These are phyloP conservation scores for Chlamydotis undulata DNA, from an alignment of 2,113 vertebrate genomes.

Conservation along the genomic window DNA sequence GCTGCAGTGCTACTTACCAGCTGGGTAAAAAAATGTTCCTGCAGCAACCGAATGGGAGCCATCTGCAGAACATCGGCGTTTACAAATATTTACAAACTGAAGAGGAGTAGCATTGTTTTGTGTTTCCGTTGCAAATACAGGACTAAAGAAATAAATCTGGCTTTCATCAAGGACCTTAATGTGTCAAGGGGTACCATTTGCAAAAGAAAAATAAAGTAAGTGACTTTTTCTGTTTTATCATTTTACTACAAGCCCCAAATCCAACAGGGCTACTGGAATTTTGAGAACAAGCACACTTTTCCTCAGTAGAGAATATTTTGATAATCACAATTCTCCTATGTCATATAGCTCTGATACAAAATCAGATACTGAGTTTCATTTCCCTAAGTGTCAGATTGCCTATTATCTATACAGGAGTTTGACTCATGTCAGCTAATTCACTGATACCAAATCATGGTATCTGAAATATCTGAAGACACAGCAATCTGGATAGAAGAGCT, in stretches of 20 bases:
- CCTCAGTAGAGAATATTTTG: background rate
- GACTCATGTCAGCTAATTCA: conserved; percentile 10
- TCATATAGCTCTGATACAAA: background rate
- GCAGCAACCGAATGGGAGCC: background rate
- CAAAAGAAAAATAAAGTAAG: background rate
- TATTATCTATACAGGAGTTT: conserved; percentile 11
- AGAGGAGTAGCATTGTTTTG: background rate
- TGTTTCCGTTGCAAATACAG: background rate
- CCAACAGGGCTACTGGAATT: background rate
- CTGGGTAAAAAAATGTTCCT: background rate
- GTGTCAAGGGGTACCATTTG: background rate
- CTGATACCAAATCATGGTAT: background rate
- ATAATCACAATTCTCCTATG: background rate
- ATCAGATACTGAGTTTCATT: conserved; percentile 16
- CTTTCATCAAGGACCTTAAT: background rate
- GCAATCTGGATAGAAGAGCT: background rate
- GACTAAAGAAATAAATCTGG: background rate
- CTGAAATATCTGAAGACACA: background rate
- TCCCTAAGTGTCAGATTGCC: conserved; percentile 5
- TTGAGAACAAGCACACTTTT: background rate
- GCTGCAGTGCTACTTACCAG: background rate
- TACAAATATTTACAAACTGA: background rate
- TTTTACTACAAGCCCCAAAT: background rate
- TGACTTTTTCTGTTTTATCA: background rate
- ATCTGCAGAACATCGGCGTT: background rate